Evolutionary conservation across 2,797 vertebrate genomes (phyloP).

Genomic region (Spinus olivaceus): DNA sequence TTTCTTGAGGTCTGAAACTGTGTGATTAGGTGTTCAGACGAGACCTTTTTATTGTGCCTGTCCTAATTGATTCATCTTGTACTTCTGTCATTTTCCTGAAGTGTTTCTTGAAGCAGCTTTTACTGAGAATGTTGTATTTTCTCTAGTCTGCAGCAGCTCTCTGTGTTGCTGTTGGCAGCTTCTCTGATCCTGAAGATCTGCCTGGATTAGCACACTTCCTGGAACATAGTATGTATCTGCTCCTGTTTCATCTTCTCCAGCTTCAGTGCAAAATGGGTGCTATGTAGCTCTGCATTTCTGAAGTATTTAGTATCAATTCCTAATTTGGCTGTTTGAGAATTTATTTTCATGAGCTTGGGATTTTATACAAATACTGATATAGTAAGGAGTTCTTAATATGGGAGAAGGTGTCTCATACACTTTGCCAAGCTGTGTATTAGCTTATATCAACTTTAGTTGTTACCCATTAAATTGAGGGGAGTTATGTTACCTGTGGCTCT

Average conservation of each 20-base stretch:
- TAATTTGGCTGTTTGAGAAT: background rate
- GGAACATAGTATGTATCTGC: constrained; percentile 90
- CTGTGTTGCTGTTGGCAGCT: constrained; percentile 91
- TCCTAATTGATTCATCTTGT: background rate
- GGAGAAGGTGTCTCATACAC: background rate
- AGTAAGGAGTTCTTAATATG: background rate
- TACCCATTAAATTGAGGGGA: background rate
- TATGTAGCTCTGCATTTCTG: background rate
- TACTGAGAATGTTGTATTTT: constrained; percentile 60
- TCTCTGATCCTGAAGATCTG: constrained; percentile 94
- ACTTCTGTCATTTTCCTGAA: background rate
- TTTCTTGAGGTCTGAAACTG: background rate
- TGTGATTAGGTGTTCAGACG: background rate
- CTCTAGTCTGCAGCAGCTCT: constrained; percentile 93
- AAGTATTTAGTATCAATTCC: background rate
- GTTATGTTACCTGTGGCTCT: background rate
- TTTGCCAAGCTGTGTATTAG: background rate
- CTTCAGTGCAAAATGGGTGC: background rate
- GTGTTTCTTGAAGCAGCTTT: constrained; percentile 33
- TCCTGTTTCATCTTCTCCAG: background rate
- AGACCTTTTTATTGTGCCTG: background rate
- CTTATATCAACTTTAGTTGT: background rate
- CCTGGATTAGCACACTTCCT: constrained; percentile 97
- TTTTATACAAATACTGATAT: background rate
- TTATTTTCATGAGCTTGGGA: background rate